These are phyloP conservation scores for Oxytorus armatus DNA, from an alignment of 2,888 invertebrate species.

Conservation along the genomic window DNA sequence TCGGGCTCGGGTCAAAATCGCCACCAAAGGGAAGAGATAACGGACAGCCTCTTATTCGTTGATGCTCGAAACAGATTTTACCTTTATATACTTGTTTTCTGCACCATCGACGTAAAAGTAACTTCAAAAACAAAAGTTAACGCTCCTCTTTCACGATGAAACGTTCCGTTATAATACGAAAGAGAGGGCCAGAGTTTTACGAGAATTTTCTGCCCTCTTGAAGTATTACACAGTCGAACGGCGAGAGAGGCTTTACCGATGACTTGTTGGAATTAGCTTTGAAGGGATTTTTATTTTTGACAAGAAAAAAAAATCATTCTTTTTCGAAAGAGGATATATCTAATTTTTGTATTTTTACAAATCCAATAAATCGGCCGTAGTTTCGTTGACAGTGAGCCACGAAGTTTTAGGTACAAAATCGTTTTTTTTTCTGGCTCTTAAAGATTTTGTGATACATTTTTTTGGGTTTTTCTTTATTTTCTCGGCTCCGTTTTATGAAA, in stretches of 20 bases:
- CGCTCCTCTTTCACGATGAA: constrained; percentile 18
- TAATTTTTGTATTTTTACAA: constrained; percentile 38
- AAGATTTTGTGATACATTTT: too few species aligned
- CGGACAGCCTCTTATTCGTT: background rate
- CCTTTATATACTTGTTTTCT: constrained; percentile 29
- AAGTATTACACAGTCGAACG: constrained; percentile 12
- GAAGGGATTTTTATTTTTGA: constrained; percentile 32
- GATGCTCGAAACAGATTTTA: constrained; percentile 41
- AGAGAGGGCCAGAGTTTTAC: constrained; percentile 9
- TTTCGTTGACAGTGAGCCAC: constrained; percentile 39
- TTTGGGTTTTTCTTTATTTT: too few species aligned
- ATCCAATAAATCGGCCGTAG: constrained; percentile 49
- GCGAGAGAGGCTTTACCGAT: constrained; percentile 15
- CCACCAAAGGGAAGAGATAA: constrained; percentile 14
- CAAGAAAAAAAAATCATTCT: constrained; percentile 1
- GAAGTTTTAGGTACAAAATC: background rate
- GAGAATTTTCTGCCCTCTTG: background rate
- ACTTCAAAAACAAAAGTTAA: constrained; percentile 57
- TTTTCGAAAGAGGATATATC: constrained; percentile 36
- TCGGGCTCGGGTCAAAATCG: constrained; percentile 34
- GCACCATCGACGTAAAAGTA: constrained; percentile 47
- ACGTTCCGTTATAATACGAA: background rate
- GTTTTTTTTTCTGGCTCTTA: too few species aligned
- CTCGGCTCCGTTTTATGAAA: too few species aligned
- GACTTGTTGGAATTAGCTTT: constrained; percentile 52